Percentiles rank a stretch among this genome's conserved stretches.
Evolutionary conservation across 53 echinoderm and acorn worm species (phyloP).

Genomic region (Henricia sp.): DNA sequence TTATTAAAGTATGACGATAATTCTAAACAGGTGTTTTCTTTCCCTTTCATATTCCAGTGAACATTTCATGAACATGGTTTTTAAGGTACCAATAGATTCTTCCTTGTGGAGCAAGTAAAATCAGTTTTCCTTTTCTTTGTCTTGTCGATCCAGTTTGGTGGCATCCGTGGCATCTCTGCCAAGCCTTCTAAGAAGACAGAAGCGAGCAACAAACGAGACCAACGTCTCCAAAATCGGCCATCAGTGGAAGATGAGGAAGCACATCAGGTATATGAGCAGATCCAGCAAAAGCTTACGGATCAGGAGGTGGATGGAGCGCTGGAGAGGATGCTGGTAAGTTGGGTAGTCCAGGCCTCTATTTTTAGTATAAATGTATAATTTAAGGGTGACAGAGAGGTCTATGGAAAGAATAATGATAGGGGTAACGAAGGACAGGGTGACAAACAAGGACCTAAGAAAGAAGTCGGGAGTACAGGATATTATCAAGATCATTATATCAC

Average conservation of each 20-base stretch:
- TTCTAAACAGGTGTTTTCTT: no score
- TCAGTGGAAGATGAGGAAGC: slow-evolving; percentile 69
- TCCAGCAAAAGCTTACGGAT: slow-evolving; percentile 84
- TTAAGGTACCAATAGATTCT: no score
- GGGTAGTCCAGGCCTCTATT: no score
- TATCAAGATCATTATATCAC: no score
- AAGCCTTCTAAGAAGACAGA: slow-evolving; percentile 60
- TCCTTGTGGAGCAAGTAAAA: no score
- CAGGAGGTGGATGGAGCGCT: slow-evolving; percentile 92
- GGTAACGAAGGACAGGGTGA: slow-evolving; percentile 26
- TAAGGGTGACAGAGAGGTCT: slow-evolving; percentile 37
- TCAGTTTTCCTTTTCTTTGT: no score
- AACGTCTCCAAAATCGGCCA: slow-evolving; percentile 26
- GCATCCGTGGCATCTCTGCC: slow-evolving; percentile 50
- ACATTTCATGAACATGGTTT: no score
- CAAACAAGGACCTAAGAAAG: not conserved
- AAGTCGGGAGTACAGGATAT: no score
- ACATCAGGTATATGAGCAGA: slow-evolving; percentile 74
- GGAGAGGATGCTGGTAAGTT: slow-evolving; percentile 98
- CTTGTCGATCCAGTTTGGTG: slow-evolving; percentile 73
- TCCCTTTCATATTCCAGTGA: no score
- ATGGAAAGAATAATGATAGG: slow-evolving; percentile 47
- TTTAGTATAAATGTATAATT: no score
- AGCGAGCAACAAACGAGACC: slow-evolving; percentile 17
- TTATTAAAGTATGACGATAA: no score